Evolutionary conservation across 2,113 vertebrate genomes (phyloP).

Genomic region (Ginglymostoma cirratum): DNA sequence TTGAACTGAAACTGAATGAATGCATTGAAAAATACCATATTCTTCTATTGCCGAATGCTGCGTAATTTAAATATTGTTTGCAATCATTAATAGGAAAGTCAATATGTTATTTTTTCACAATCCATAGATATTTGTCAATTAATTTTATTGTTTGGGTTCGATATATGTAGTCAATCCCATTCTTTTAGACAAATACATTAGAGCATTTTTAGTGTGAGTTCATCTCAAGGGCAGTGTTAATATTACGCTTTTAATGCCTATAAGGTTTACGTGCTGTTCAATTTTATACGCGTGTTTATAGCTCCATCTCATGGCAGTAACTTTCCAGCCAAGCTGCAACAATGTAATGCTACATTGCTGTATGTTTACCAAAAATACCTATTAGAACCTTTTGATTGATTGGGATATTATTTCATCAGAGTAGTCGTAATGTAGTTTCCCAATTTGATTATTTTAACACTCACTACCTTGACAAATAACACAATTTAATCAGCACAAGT

Average conservation of each 20-base stretch:
- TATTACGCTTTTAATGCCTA: background rate
- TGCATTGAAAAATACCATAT: background rate
- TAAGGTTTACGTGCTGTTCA: background rate
- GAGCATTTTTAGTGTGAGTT: background rate
- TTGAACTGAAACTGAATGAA: background rate
- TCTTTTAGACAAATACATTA: background rate
- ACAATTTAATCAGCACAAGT: background rate
- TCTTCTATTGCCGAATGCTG: background rate
- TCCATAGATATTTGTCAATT: background rate
- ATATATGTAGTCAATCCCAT: background rate
- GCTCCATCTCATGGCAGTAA: slow-evolving; percentile 24
- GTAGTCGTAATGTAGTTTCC: background rate
- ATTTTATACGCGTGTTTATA: background rate
- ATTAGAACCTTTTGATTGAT: background rate
- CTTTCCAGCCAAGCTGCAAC: background rate
- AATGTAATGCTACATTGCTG: background rate
- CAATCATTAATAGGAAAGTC: background rate
- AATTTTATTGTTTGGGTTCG: background rate
- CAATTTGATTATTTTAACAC: background rate
- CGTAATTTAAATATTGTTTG: background rate
- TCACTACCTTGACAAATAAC: background rate
- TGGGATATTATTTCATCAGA: background rate
- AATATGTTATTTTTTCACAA: background rate
- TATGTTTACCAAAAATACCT: background rate
- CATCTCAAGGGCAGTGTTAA: background rate